Base-by-base conservation (phyloP, 1,140 invertebrate species). In the Drosophila chauvacae region DNA sequence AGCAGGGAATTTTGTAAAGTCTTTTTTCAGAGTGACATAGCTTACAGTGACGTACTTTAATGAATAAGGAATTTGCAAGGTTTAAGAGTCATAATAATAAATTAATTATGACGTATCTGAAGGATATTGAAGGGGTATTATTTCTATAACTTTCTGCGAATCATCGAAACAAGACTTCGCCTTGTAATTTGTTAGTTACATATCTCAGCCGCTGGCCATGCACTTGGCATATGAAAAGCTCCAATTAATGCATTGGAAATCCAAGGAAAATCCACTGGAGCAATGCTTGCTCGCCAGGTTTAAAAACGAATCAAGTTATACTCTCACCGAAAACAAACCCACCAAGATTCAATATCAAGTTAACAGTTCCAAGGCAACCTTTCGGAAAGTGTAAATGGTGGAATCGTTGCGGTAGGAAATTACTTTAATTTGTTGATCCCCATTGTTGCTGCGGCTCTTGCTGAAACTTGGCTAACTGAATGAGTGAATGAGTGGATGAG, bases 401-500 rank as follows among this genome's bases (percentile, higher is more conserved):
- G 50, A 90, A 85, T 58, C 81, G 78, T 81, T 85, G 85, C 81
- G 85, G 84, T 90, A 88, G 81, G 78, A 88, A 88, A 88, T 88
- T 88, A 90, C 85, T 90, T 88, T 88, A 88, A 88, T 90, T 88
- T 88, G 77, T 77, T 87, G 83, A 64, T 87, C 76, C 80, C 78
- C 70, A 72, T 69, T 76, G 78, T 68, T 85, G 72, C 37, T 61
- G 45, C 28, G 61, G 66, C 41, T 76, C 65, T 64, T 56, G 78
- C 50, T 68, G 77, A 72, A 85, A 81, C 81, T 77, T 86, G 82
- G 82, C 78, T 86, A 86, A 86, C 84, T 85, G 78, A 86, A 81
- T 85, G 81, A 68, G 77, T 83, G 81, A 77, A 66, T 76, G 81
- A 71, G 70, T 83, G 44, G 42, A 58, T 77, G 61, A 77, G 53